Evolutionary conservation across 2,113 vertebrate genomes (phyloP).

Genomic region (Xiphorhynchus elegans): DNA sequence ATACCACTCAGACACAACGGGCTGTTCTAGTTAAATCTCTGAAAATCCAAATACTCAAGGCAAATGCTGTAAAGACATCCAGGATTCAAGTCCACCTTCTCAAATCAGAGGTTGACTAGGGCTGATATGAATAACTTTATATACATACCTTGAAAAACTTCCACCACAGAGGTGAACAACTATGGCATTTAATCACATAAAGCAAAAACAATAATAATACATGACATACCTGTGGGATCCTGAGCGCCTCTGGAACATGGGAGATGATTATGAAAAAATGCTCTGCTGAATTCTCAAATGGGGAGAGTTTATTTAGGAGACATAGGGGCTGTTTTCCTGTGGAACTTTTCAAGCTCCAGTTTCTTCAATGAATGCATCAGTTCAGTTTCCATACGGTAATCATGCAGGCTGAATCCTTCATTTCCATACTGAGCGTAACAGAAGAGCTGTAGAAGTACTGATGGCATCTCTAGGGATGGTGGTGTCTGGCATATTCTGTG

Average conservation of each 20-base stretch:
- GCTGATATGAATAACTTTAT: neutral
- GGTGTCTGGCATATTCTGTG: neutral
- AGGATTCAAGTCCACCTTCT: neutral
- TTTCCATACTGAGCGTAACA: neutral
- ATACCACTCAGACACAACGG: neutral
- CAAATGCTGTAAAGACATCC: neutral
- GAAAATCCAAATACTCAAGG: neutral
- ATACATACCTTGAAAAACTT: neutral
- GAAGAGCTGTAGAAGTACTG: neutral
- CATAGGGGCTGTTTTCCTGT: neutral
- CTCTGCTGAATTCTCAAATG: neutral
- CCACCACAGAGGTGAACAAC: neutral
- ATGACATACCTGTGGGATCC: conserved; percentile 23
- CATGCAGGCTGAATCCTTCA: neutral
- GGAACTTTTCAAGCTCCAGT: conserved; percentile 16
- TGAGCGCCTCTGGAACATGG: neutral
- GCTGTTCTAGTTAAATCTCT: neutral
- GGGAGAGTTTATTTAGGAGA: neutral
- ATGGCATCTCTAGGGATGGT: neutral
- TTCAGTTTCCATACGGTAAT: neutral
- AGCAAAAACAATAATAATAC: neutral
- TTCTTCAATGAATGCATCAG: neutral
- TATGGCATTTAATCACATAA: neutral
- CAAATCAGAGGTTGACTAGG: neutral
- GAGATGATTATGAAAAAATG: neutral